A percentile compares a stretch with the other conserved stretches of the same genome.
phyloP scores from a whole-genome alignment of 2,888 invertebrate genomes.

The Dasysyrphus tricinctus region DNA sequence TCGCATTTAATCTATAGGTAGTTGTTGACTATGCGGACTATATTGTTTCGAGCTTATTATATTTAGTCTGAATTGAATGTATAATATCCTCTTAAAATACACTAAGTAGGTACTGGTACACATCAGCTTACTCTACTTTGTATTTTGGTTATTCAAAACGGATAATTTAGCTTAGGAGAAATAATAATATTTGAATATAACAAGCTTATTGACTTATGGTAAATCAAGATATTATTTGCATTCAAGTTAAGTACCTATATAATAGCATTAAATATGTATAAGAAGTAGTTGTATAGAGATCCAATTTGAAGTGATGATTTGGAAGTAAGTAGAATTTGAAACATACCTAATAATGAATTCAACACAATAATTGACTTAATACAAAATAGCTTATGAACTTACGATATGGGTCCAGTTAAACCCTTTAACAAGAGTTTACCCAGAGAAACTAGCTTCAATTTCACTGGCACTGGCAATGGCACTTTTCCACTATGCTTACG shows the following conservation, averaged over 20 bases:
- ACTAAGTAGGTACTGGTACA: neutral
- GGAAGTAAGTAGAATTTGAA: neutral
- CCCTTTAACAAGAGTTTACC: no score
- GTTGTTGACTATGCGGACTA: no score
- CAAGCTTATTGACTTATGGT: conserved; percentile 10
- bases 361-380: neutral
- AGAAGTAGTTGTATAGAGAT: neutral
- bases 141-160: neutral
- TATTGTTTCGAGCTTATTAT: no score
- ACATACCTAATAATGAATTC: neutral
- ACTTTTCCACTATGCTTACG: no score
- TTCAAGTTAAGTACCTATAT: neutral
- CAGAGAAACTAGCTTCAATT: no score
- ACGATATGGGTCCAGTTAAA: no score
- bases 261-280: neutral
- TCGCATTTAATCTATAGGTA: no score
- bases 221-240: neutral
- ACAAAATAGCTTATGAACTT: no score
- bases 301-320: neutral
- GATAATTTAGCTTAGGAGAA: neutral
- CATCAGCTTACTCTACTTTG: neutral
- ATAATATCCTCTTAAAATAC: neutral
- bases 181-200: neutral
- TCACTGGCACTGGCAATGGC: no score
- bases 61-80: neutral